Evolutionary conservation across 2,797 vertebrate species (phyloP).

Genomic region (Falco berigora): DNA sequence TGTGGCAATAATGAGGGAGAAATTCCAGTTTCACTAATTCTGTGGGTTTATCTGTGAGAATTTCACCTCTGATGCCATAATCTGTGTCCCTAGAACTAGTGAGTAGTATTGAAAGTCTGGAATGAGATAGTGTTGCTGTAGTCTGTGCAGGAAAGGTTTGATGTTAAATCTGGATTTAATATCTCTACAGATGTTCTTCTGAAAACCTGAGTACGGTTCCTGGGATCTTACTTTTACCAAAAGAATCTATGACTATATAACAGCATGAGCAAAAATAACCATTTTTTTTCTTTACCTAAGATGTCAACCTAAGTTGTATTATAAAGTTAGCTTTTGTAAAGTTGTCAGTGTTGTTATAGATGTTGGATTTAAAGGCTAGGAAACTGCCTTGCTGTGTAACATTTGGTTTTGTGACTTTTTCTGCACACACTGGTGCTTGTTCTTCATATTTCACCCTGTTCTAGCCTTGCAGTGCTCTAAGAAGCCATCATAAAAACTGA

Average conservation of each 20-base stretch:
- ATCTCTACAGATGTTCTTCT: background rate
- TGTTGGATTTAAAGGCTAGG: background rate
- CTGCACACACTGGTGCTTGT: background rate
- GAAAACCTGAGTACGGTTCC: too few relatives aligned
- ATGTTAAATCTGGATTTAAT: background rate
- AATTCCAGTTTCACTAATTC: background rate
- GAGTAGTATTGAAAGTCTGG: background rate
- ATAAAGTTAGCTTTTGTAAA: background rate
- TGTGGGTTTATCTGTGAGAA: background rate
- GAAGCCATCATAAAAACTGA: background rate
- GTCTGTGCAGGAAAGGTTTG: background rate
- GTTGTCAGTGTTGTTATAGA: accelerated
- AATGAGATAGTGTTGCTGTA: background rate
- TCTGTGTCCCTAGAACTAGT: background rate
- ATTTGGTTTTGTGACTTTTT: background rate
- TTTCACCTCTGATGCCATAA: background rate
- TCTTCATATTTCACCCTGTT: background rate
- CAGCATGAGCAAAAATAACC: background rate
- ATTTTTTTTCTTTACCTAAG: background rate
- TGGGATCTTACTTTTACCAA: background rate
- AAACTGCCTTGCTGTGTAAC: background rate
- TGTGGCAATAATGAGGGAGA: background rate
- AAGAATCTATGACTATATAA: background rate
- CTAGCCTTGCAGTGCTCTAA: background rate
- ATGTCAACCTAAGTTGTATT: background rate